Evolutionary conservation across 2,113 vertebrate genomes (phyloP).

Genomic region (Malaclemys terrapin): DNA sequence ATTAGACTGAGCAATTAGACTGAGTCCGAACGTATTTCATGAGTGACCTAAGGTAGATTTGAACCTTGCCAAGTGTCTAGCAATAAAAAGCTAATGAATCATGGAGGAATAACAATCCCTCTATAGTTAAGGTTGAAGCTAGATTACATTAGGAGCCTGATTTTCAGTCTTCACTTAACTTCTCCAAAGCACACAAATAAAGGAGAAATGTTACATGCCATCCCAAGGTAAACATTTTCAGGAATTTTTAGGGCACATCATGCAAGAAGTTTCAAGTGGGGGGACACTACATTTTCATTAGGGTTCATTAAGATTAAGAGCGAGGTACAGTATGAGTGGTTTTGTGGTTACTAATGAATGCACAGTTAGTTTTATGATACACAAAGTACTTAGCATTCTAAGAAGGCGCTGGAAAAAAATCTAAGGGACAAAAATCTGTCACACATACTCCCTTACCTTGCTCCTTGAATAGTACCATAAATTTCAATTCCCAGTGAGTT

Average conservation of each 20-base stretch:
- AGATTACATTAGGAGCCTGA: background rate
- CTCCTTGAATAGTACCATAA: background rate
- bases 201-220: background rate
- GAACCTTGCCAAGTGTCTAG: background rate
- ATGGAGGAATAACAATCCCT: background rate
- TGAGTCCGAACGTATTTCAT: background rate
- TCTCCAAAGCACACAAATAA: slow-evolving; percentile 4
- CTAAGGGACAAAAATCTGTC: background rate
- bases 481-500: background rate
- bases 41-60: slow-evolving; percentile 8
- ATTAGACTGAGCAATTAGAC: background rate
- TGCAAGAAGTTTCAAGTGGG: background rate
- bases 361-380: background rate
- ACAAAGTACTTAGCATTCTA: background rate
- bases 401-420: background rate
- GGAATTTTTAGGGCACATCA: background rate
- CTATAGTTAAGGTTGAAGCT: background rate
- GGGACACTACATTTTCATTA: background rate
- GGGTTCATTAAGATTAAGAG: background rate
- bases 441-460: background rate
- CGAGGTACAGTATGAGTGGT: background rate
- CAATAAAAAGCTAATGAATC: slow-evolving; percentile 8
- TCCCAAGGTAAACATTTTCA: background rate
- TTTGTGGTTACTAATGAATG: background rate
- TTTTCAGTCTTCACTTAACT: background rate